phyloP scores from a whole-genome alignment of 2,113 vertebrate genomes.

The Fregata magnificens region DNA sequence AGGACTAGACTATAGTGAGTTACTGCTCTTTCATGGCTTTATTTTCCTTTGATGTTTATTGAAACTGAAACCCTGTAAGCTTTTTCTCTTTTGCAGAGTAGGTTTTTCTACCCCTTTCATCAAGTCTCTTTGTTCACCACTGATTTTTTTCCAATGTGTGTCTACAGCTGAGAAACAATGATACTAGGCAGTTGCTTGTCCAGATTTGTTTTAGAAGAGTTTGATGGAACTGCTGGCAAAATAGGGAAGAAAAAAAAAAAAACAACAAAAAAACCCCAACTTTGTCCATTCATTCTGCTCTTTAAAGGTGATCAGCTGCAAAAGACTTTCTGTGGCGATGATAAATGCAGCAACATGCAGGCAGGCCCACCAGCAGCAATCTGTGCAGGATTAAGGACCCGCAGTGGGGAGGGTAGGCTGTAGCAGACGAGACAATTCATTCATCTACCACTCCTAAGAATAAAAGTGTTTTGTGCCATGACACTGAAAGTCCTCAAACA shows the following conservation, averaged over 20 bases:
- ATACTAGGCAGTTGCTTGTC: background rate
- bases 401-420: background rate
- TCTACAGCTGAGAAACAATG: background rate
- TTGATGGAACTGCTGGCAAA: background rate
- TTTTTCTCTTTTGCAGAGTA: background rate
- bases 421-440: background rate
- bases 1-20: background rate
- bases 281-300: background rate
- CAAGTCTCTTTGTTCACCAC: background rate
- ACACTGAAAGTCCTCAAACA: background rate
- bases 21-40: background rate
- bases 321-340: background rate
- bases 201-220: background rate
- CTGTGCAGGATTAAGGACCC: background rate
- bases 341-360: background rate
- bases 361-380: background rate
- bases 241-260: background rate
- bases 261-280: too few species aligned
- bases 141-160: background rate
- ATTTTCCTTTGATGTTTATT: background rate
- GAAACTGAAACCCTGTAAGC: background rate
- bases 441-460: background rate
- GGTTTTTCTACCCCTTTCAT: background rate
- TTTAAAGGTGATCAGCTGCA: background rate
- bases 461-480: background rate